Base-by-base conservation (phyloP, 2,113 vertebrate species). In the Platanista minor region DNA sequence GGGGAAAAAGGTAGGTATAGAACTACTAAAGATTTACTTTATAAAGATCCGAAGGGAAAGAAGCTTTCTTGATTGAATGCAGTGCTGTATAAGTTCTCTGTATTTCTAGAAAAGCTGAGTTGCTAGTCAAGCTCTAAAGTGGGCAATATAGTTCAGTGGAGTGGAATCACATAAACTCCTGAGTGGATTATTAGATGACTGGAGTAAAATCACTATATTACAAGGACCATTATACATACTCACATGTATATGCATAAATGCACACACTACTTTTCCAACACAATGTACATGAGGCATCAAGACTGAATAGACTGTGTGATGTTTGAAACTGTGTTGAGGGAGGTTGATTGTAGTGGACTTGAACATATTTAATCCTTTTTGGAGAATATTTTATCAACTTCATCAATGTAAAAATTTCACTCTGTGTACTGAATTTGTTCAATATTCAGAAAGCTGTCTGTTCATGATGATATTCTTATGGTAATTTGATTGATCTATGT, bases 231-330 rank as follows among this genome's bases (percentile, higher is more conserved):
- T 94, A 87, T 94, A 66, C 31, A 92, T 72, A 88, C 39, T 75
- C 41, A 92, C 31, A 78, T 43, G 81, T 49, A 85, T 66, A 86
- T 5, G 9, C 66, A 71, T 62, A 94, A 49, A 86, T 92, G 29
- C 61, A 93, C 12, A 83, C 3, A 52, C n/a, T 89, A 95, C 23
- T 97, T 85, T 96, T 91, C 93, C 90, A 66, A 85, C 84, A 95
- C 91, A 97, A 91, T 81, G 31, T 97, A 81, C 95, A 95, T 93
- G 90, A 84, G 54, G 39, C 84, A 96, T 91, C 75, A 97, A 93
- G 23, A 91, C 86, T 75, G 41, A 93, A 81, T 87, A 81, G 75
- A 94, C 49, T 77, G 78, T 91, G 83, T 69, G 36, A 52, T 89
- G 36, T 88, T 23, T 59, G 64, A 87, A 46, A 69, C 86, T 41